Evolutionary conservation across 2,888 invertebrate genomes (phyloP).

Genomic region (Macrosoma leucophasiata): DNA sequence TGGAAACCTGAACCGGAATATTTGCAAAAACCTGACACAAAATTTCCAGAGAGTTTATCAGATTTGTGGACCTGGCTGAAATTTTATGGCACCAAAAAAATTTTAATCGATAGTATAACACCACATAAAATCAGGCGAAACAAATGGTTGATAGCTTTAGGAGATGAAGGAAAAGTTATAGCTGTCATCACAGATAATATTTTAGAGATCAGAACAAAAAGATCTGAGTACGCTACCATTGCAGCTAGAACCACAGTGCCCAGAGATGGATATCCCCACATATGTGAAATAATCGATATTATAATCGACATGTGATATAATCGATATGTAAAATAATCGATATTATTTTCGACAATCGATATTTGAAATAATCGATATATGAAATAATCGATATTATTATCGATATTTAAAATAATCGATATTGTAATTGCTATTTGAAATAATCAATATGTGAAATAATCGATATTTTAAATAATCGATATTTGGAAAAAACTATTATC

Average conservation of each 20-base stretch:
- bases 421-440: no score
- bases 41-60: slow-evolving; percentile 63
- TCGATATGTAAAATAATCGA: no score
- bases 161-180: slow-evolving; percentile 80
- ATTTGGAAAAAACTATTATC: no score
- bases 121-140: slow-evolving; percentile 69
- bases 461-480: no score
- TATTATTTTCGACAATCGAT: no score
- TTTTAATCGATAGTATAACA: slow-evolving; percentile 59
- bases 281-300: no score
- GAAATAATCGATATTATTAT: no score
- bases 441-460: no score
- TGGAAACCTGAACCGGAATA: slow-evolving; percentile 84
- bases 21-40: slow-evolving; percentile 68
- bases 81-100: slow-evolving; percentile 66
- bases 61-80: slow-evolving; percentile 62
- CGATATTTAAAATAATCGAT: no score
- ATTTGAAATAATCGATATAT: no score
- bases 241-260: slow-evolving; percentile 79
- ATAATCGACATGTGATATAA: no score
- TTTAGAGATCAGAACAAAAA: slow-evolving; percentile 82
- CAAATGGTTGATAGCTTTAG: slow-evolving; percentile 80
- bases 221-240: slow-evolving; percentile 82
- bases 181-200: slow-evolving; percentile 81
- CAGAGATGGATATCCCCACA: no score